Evolutionary conservation across 1,140 invertebrate species (phyloP).

Genomic region (Ips typographus): DNA sequence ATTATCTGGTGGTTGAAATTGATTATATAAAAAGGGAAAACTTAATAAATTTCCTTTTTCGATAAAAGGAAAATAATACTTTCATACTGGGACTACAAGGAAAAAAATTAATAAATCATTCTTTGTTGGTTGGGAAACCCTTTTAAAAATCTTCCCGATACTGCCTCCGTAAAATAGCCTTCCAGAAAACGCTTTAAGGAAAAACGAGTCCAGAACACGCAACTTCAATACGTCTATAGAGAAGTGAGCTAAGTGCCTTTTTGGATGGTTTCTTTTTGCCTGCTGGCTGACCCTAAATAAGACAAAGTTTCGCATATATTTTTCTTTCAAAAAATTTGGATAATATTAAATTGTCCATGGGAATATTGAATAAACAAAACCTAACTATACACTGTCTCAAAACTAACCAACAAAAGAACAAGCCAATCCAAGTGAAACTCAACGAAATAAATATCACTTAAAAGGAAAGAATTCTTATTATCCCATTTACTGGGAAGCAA

Average conservation of each 20-base stretch:
- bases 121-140: slow-evolving; percentile 14
- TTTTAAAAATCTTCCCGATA: slow-evolving; percentile 5
- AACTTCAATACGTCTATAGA: slow-evolving; percentile 18
- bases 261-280: not conserved
- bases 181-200: slow-evolving; percentile 2
- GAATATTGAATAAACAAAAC: too few relatives aligned
- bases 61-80: not conserved
- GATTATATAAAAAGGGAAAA: not conserved
- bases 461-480: not conserved
- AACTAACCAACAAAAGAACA: too few relatives aligned
- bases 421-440: too few relatives aligned
- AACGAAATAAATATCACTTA: not conserved
- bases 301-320: too few relatives aligned
- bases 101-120: slow-evolving; percentile 14
- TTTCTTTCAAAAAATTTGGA: too few relatives aligned
- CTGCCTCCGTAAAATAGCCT: not conserved
- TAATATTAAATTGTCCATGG: too few relatives aligned
- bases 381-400: too few relatives aligned
- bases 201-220: slow-evolving; percentile 12
- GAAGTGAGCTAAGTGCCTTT: slow-evolving; percentile 7
- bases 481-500: not conserved
- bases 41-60: not conserved
- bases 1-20: not conserved
- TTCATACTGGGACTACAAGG: not conserved
- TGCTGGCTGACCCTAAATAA: not conserved